Percentiles rank a stretch among this genome's conserved stretches.
These are phyloP conservation scores for Excalfactoria chinensis DNA, from an alignment of 2,113 vertebrate genomes.

Conservation along the genomic window DNA sequence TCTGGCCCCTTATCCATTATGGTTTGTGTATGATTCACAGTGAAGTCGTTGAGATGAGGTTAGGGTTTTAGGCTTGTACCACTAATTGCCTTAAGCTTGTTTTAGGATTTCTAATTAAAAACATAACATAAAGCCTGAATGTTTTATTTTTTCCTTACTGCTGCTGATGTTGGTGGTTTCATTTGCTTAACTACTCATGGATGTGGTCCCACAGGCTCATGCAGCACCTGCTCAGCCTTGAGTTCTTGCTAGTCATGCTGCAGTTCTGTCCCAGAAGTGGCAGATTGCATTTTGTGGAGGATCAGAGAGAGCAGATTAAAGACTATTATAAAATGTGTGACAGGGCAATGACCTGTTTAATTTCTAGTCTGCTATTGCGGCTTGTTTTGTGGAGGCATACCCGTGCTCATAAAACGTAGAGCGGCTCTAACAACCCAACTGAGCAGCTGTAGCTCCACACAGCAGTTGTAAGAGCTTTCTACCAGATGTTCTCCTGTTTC, in stretches of 20 bases:
- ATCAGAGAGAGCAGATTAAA: background rate
- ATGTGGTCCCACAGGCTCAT: background rate
- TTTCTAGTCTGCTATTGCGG: background rate
- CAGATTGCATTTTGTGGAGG: background rate
- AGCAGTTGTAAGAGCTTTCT: background rate
- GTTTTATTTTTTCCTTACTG: background rate
- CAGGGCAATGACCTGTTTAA: fast-evolving
- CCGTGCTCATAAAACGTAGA: fast-evolving
- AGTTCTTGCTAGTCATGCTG: background rate
- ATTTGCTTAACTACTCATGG: background rate
- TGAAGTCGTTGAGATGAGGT: background rate
- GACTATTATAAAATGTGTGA: background rate
- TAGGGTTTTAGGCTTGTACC: background rate
- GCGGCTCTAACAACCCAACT: background rate
- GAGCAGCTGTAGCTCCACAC: no score
- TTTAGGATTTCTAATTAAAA: background rate
- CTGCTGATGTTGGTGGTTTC: background rate
- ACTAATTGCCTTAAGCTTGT: background rate
- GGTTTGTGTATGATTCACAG: background rate
- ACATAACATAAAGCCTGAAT: background rate
- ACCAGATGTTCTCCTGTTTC: background rate
- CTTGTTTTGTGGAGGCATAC: background rate
- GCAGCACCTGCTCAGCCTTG: background rate
- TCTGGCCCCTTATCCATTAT: background rate
- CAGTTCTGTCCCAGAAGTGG: background rate